Percentiles rank a stretch among this genome's conserved stretches.
Conservation (phyloP, 2,797 vertebrate species). For the Coracias cyanogaster region DNA sequence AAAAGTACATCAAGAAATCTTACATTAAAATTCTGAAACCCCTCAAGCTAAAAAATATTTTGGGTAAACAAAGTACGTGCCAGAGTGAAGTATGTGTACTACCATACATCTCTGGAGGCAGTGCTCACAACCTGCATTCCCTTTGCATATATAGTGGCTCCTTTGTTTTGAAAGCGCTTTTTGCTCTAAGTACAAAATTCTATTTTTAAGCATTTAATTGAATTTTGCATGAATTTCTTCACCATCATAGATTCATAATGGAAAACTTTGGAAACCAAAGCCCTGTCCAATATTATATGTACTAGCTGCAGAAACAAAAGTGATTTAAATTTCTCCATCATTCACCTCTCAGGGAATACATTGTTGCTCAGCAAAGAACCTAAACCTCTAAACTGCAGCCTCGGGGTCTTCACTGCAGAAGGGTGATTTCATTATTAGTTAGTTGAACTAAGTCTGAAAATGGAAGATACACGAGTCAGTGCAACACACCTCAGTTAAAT, state of each 20-base stretch:
- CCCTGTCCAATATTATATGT: not conserved
- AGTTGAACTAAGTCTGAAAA: not conserved
- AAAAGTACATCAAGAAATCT: constrained; percentile 48
- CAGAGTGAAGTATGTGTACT: not conserved
- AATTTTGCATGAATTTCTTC: not conserved
- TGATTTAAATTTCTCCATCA: not conserved
- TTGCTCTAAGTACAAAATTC: not conserved
- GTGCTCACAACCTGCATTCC: not conserved
- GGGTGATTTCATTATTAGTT: not conserved
- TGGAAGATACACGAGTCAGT: not conserved
- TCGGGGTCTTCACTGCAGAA: not conserved
- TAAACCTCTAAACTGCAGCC: not conserved
- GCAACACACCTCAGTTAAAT: not conserved
- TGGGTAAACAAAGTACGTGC: constrained; percentile 19
- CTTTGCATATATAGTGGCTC: not conserved
- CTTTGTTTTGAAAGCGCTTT: not conserved
- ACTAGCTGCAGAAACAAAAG: not conserved
- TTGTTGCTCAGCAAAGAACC: not conserved
- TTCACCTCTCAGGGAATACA: not conserved
- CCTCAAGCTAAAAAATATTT: constrained; percentile 32
- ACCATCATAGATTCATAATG: not conserved
- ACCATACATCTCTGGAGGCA: not conserved
- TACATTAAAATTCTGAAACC: constrained; percentile 62
- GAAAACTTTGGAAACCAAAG: not conserved
- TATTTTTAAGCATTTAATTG: not conserved